These are phyloP conservation scores for Hippolais icterina DNA, from an alignment of 2,113 vertebrate species.

Conservation along the genomic window DNA sequence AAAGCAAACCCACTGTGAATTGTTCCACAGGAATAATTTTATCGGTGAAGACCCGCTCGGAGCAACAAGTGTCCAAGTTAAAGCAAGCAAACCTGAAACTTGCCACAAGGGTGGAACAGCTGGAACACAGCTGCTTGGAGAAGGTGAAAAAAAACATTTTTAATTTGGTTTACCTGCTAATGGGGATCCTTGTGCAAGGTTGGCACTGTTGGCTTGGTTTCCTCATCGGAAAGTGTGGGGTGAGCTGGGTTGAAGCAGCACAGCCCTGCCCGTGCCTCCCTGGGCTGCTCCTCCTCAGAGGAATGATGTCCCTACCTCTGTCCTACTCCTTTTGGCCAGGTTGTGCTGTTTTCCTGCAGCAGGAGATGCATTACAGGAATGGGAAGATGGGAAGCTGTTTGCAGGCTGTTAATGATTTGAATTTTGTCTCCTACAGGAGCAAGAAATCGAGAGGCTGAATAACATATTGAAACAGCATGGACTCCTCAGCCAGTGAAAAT, in stretches of 20 bases:
- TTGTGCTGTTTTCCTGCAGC: neutral
- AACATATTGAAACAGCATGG: conserved; percentile 79
- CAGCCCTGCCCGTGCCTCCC: neutral
- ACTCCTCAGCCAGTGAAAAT: conserved; percentile 51
- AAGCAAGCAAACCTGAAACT: conserved; percentile 87
- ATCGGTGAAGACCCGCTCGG: conserved; percentile 87
- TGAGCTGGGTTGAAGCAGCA: neutral
- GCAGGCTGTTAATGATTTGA: neutral
- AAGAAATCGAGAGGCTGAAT: conserved; percentile 84
- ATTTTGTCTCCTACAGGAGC: conserved; percentile 75
- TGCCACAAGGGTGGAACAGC: conserved; percentile 79
- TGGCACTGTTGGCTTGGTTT: neutral
- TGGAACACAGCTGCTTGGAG: conserved; percentile 80
- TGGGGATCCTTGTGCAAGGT: neutral
- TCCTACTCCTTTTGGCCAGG: neutral
- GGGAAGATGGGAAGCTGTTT: neutral
- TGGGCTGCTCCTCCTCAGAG: neutral
- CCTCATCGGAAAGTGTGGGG: neutral
- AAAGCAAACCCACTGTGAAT: neutral
- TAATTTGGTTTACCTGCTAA: neutral
- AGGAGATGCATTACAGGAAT: neutral
- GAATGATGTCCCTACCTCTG: neutral
- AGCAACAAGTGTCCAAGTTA: conserved; percentile 82
- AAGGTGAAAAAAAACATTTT: conserved; percentile 74
- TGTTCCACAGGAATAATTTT: conserved; percentile 85